Evolutionary conservation across 2,888 invertebrate species (phyloP), one percentile per base, ranked within the genome.

Genomic region (Torymus tubicola): DNA sequence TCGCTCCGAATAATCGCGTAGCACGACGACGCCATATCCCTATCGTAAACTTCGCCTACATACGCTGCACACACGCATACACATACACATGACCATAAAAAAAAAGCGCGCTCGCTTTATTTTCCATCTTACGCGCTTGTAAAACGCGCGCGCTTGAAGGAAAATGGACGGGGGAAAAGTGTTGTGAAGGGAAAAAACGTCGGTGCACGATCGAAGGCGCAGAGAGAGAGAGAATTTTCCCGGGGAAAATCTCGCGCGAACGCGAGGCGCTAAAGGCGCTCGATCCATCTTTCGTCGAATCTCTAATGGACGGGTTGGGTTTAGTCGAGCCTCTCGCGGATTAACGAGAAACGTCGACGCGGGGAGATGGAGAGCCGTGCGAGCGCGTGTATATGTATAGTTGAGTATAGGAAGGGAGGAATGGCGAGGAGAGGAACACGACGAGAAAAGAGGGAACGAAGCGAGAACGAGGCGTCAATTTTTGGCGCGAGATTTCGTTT

Each of bases 201-300:
- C 52, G 4, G 16, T 52, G 18, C 13, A 2, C 13, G 13, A 31
- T 8, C 2, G 31, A 13, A 21, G 50, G 52, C 1, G 13, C 4
- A 21, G 21, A 21, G 21, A 21, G 21, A 21, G 31, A 42, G 42
- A 42, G 42, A 42, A 50, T 42, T 42, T 42, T 42, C 42, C 42
- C 42, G 42, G 8, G 24, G 5, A 52, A 18, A 24, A 61, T 42
- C 42, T 42, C 42, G 8, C 42, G 8, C 21, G 18, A 21, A 50
- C 14, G 24, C 21, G 21, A 58, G 57, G 60, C 52, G 55, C 69
- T 52, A 31, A 21, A 64, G 65, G 58, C 65, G 55, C 80, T 76
- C 79, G 64, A 82, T 79, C 79, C 75, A 79, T 82, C 79, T 82
- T 83, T 78, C 76, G 72, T 65, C 74, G 79, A 79, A 76, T 76